Conservation (phyloP, 2,797 vertebrate genomes). For the Intellagama lesueurii region DNA sequence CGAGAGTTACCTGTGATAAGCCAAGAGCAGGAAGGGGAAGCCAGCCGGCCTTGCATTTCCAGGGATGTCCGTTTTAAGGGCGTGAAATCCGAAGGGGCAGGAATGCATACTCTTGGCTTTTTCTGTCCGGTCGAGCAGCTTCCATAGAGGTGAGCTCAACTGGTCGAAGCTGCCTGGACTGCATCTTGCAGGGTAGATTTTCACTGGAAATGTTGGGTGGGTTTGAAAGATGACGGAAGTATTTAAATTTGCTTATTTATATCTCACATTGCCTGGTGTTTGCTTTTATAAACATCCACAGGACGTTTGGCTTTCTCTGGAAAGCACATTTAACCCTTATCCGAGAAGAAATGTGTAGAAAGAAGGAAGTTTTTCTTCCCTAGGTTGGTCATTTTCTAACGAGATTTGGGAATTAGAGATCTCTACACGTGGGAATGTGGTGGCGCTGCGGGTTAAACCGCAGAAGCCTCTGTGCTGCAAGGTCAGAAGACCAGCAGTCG, state of each 20-base stretch:
- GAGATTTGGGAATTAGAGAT: background rate
- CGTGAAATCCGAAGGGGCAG: too few relatives aligned
- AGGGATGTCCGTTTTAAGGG: background rate
- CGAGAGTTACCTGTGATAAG: rapidly evolving
- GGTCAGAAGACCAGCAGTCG: too few relatives aligned
- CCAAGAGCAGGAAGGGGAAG: background rate
- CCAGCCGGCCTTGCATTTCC: too few relatives aligned
- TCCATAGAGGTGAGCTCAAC: too few relatives aligned
- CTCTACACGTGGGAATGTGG: too few relatives aligned
- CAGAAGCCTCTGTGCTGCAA: too few relatives aligned
- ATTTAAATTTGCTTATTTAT: constrained; percentile 15
- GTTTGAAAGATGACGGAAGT: constrained; percentile 50
- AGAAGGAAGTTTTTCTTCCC: background rate
- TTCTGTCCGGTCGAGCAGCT: background rate
- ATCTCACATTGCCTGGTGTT: background rate
- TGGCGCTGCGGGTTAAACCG: too few relatives aligned
- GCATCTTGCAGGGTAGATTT: background rate
- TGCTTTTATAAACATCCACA: background rate
- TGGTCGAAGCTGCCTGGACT: rapidly evolving
- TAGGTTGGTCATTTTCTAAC: too few relatives aligned
- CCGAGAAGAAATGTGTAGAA: background rate
- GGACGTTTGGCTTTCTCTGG: background rate
- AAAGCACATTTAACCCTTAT: background rate
- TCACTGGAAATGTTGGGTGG: background rate
- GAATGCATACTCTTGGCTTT: too few relatives aligned